Conservation (phyloP, 2,113 vertebrate genomes). For the Psammodynastes pulverulentus region DNA sequence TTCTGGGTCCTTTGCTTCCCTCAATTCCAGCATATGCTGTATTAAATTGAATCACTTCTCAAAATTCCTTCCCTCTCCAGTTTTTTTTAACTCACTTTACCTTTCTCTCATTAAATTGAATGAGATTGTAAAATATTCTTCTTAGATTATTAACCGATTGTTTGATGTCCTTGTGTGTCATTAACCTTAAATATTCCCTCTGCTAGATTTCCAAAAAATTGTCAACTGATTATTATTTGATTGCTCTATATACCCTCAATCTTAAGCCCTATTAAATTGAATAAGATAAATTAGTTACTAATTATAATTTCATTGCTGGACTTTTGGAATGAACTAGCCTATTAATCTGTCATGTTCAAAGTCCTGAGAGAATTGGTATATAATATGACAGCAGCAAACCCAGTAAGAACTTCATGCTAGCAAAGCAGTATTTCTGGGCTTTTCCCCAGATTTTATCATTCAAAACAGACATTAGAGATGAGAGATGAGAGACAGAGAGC, state of each 20-base stretch:
- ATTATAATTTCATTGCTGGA: not conserved
- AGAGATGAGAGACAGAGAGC: not conserved
- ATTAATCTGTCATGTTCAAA: not conserved
- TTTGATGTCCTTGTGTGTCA: not conserved
- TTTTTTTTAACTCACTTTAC: not conserved
- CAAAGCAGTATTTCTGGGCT: not conserved
- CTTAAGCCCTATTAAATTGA: not conserved
- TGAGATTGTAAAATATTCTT: not conserved
- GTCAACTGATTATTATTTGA: not conserved
- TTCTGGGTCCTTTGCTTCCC: not conserved
- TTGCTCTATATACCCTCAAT: not conserved
- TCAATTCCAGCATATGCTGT: not conserved
- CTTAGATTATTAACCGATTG: not conserved
- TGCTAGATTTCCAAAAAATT: not conserved
- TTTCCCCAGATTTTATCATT: not conserved
- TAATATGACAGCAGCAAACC: not conserved
- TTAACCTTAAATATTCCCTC: not conserved
- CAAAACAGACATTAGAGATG: not conserved
- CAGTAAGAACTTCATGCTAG: not conserved
- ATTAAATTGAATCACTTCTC: not conserved
- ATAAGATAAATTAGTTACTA: not conserved
- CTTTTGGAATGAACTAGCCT: not conserved
- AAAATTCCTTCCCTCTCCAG: not conserved
- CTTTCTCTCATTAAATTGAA: not conserved
- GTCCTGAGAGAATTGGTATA: not conserved